Conservation (phyloP, 2,888 invertebrate genomes). For the Tuta absoluta region DNA sequence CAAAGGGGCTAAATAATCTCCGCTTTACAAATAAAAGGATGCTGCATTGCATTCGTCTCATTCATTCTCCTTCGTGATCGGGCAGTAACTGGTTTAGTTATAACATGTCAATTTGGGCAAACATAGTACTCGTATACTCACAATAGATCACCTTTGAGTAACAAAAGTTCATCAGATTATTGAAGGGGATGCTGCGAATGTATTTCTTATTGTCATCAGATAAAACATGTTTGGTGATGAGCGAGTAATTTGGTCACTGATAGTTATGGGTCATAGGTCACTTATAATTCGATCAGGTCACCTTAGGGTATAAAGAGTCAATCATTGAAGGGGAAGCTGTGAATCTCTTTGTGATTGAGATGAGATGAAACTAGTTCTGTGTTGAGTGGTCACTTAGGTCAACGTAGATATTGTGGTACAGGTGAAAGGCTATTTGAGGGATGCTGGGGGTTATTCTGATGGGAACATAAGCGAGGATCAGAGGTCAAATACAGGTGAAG, state of each 20-base stretch:
- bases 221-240: neutral
- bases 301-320: no score
- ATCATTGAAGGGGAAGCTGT: constrained; percentile 7
- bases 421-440: constrained; percentile 38
- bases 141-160: neutral
- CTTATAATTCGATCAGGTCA: no score
- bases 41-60: no score
- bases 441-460: constrained; percentile 30
- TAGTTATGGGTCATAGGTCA: no score
- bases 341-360: neutral
- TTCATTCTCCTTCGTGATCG: no score
- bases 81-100: neutral
- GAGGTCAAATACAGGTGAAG: no score
- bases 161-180: constrained; percentile 1
- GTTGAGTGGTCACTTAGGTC: constrained; percentile 27
- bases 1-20: no score
- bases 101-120: no score
- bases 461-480: neutral
- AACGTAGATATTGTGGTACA: constrained; percentile 24
- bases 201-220: neutral
- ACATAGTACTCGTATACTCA: no score
- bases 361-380: neutral
- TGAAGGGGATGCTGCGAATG: constrained; percentile 13
- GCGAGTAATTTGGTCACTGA: constrained; percentile 29
- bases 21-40: no score